Evolutionary conservation across 2,888 invertebrate species (phyloP).

Genomic region (Drosophila sordidula): DNA sequence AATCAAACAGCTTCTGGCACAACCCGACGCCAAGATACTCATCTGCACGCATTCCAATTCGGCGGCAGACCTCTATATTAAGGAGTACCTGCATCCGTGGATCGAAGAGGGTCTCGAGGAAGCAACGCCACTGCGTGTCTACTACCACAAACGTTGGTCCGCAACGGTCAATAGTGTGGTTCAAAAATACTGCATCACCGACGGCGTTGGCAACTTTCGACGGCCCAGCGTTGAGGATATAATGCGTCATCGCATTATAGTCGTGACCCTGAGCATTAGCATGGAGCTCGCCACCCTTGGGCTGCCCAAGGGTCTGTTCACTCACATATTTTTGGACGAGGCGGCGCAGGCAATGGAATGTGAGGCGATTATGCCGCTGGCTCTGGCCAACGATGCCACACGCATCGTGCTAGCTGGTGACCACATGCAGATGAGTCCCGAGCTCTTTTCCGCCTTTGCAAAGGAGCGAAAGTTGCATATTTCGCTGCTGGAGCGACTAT

Average conservation of each 20-base stretch:
- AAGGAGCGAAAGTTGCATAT: constrained; percentile 89
- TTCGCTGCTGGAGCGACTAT: constrained; percentile 91
- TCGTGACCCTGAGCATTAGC: constrained; percentile 92
- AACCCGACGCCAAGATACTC: constrained; percentile 89
- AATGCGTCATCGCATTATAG: constrained; percentile 89
- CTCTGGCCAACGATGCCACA: constrained; percentile 89
- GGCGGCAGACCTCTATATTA: constrained; percentile 93
- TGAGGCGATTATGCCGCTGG: constrained; percentile 92
- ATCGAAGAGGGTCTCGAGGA: constrained; percentile 89
- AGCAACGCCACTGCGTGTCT: constrained; percentile 90
- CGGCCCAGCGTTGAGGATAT: constrained; percentile 91
- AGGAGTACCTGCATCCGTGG: constrained; percentile 92
- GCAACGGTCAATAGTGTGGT: constrained; percentile 91
- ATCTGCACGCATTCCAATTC: constrained; percentile 95
- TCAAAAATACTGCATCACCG: constrained; percentile 91
- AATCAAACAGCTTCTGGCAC: constrained; percentile 88
- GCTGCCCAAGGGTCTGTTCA: constrained; percentile 88
- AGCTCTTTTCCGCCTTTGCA: constrained; percentile 91
- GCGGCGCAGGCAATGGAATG: constrained; percentile 95
- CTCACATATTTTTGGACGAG: constrained; percentile 94
- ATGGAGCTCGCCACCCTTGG: constrained; percentile 90
- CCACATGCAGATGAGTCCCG: constrained; percentile 94
- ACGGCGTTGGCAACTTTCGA: constrained; percentile 88
- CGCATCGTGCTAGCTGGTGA: constrained; percentile 93
- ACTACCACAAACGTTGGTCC: constrained; percentile 92